Evolutionary conservation across 2,888 invertebrate species (phyloP), one percentile per base, ranked within the genome.

Genomic region (Carpatolechia fugitivella): DNA sequence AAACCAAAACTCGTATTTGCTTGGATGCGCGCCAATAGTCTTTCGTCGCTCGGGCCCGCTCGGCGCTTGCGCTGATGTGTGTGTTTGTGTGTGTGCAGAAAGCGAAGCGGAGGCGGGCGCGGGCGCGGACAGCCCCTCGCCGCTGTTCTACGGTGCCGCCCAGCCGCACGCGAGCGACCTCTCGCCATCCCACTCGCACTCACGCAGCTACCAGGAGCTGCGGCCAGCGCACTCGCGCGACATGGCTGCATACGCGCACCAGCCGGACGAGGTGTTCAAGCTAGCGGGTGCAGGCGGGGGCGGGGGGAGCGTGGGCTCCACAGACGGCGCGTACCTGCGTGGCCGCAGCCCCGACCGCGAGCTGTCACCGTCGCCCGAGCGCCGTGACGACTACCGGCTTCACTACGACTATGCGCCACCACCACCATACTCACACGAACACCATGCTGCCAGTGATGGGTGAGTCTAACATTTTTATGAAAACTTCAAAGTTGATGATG

Each of bases 131-230:
- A 81, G 84, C 76, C 82, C 85, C 77, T 82, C 83, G 78, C 81
- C 79, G 74, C 76, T 70, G 72, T 63, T 75, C 74, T 74, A 71
- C 75, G 82, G 82, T 72, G 80, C 78, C 83, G 84, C 85, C 83
- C 81, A 72, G 75, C 69, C 72, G 68, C 53, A 41, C 49, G 29
- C 56, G 50, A 72, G 68, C 68, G 70, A 64, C 62, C 70, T 74
- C 73, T 80, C 84, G 74, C 82, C 85, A 78, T 74, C 81, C 74
- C 80, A 70, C 77, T 74, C 83, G 78, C 85, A n/a, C n/a, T n/a
- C n/a, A n/a, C n/a, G 84, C 82, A 80, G 85, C 85, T 86, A 87
- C 85, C 85, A 87, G 80, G 87, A 87, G 85, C 81, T 87, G 75
- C 80, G 85, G 71, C 82, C 83, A 65, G 80, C 82, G 63, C 68